Evolutionary conservation across 2,113 vertebrate genomes (phyloP).

Genomic region (Corapipo altera): DNA sequence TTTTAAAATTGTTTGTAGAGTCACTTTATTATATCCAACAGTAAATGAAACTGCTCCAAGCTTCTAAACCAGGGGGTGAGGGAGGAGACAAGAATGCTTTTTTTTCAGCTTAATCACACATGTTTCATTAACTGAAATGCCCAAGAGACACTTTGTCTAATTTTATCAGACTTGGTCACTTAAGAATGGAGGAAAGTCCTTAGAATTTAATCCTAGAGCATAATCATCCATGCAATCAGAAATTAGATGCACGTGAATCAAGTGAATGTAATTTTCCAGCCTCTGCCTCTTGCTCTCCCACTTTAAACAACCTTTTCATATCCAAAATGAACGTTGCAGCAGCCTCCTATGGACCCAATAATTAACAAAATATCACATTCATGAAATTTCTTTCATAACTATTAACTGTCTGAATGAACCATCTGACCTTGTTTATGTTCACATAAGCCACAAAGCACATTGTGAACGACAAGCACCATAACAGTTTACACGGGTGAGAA

Average conservation of each 20-base stretch:
- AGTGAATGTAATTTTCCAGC: neutral
- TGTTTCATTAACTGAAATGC: neutral
- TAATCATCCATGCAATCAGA: neutral
- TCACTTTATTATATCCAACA: neutral
- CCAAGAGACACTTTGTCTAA: neutral
- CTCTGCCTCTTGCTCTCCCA: neutral
- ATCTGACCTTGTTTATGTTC: neutral
- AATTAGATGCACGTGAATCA: neutral
- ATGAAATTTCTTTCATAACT: neutral
- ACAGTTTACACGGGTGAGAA: neutral
- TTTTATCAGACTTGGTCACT: neutral
- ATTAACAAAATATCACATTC: neutral
- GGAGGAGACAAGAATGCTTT: neutral
- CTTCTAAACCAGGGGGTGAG: neutral
- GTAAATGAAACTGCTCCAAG: neutral
- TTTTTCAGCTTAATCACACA: neutral
- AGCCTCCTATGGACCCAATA: neutral
- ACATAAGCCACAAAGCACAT: neutral
- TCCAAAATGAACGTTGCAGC: neutral
- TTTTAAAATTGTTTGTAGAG: neutral
- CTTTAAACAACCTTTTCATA: neutral
- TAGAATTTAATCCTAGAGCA: neutral
- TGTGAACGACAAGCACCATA: neutral
- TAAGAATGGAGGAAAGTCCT: neutral
- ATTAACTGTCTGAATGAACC: neutral